phyloP scores from a whole-genome alignment of 2,888 invertebrate species.

The Pristionchus mayeri region DNA sequence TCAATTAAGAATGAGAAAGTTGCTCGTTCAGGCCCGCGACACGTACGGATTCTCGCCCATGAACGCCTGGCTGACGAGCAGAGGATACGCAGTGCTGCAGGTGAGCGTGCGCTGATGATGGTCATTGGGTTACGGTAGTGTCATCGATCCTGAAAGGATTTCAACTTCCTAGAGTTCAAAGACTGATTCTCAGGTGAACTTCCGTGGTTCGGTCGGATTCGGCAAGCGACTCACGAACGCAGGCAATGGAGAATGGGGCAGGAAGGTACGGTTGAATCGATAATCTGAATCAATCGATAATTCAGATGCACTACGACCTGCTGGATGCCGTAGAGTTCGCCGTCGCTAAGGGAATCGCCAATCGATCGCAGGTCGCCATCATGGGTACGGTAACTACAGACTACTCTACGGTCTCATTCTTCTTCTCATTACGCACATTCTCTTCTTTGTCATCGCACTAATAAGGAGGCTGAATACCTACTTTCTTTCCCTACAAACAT shows the following conservation, averaged over 20 bases:
- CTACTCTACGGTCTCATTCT: no score
- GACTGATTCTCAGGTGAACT: constrained; percentile 66
- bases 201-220: constrained; percentile 74
- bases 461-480: no score
- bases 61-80: constrained; percentile 73
- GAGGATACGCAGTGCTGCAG: constrained; percentile 75
- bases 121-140: background rate
- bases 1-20: background rate
- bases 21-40: constrained; percentile 68
- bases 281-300: background rate
- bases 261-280: constrained; percentile 57
- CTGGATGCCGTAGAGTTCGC: constrained; percentile 75
- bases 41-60: constrained; percentile 71
- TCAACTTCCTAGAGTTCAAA: background rate
- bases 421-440: no score
- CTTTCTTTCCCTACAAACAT: no score
- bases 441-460: no score
- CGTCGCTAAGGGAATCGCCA: constrained; percentile 69
- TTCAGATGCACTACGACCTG: constrained; percentile 74
- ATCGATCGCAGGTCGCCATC: constrained; percentile 66
- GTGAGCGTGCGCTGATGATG: constrained; percentile 44
- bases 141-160: no score
- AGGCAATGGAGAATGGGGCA: constrained; percentile 76
- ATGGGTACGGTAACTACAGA: constrained; percentile 60
- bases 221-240: constrained; percentile 74